Conservation (phyloP, 2,113 vertebrate genomes). For the Psammodynastes pulverulentus region DNA sequence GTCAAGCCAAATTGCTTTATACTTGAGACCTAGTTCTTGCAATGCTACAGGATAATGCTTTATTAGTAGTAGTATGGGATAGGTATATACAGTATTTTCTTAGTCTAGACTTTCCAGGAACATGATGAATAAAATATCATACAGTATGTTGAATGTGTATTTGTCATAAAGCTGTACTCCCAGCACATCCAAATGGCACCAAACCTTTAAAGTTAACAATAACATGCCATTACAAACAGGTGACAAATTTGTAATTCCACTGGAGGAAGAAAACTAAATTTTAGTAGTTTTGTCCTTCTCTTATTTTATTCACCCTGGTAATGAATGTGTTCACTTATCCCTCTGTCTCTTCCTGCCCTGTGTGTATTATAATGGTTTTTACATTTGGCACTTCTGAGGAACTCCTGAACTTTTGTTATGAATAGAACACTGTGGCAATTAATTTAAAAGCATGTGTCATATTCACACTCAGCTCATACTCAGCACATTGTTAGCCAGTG, state of each 20-base stretch:
- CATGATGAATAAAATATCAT: slow-evolving; percentile 47
- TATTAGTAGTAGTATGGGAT: slow-evolving; percentile 54
- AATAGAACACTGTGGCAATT: neutral
- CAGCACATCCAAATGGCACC: neutral
- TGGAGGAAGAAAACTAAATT: neutral
- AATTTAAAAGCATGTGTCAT: neutral
- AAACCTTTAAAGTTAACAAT: neutral
- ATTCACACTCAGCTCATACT: neutral
- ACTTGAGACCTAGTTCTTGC: slow-evolving; percentile 57
- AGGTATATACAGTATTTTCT: slow-evolving; percentile 59
- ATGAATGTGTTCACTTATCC: neutral
- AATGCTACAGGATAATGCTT: slow-evolving; percentile 53
- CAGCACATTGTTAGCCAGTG: neutral
- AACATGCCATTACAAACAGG: neutral
- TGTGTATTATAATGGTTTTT: neutral
- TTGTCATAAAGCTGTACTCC: neutral
- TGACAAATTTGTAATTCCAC: neutral
- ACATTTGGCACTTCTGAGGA: no score
- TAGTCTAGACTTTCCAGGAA: slow-evolving; percentile 42
- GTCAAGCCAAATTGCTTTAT: slow-evolving; percentile 53
- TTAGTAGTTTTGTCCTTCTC: neutral
- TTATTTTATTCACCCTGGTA: neutral
- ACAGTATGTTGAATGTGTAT: slow-evolving; percentile 1
- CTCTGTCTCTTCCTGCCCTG: neutral
- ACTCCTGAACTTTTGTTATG: neutral